Base-by-base conservation (phyloP, 2,888 invertebrate genomes). In the Meganola albula region DNA sequence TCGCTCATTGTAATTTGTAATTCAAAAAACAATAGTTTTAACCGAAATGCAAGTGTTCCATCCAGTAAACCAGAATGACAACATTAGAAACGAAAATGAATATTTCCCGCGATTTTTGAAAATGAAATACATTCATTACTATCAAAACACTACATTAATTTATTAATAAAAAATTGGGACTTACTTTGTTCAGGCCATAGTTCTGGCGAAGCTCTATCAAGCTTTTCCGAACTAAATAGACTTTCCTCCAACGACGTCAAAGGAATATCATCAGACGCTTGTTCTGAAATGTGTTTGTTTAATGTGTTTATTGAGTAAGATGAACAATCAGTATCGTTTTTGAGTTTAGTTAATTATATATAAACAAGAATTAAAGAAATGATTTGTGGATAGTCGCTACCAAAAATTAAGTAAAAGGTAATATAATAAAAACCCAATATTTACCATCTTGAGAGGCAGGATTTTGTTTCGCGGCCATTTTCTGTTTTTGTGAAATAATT, bases 151-250 rank as follows among this genome's bases (percentile, higher is more conserved):
- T 2, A 2, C n/a, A 24, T 1, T 4, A 3, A 11, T 1, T 9
- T 13, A 29, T 13, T 6, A 14, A 10, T 9, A 23, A 9, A 25
- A 25, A 28, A 10, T 12, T 84, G 1, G 24, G 8, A 27, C 91
- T 91, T 88, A 96, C 97, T 94, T 87, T 95, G 94, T 77, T 97
- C 97, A 12, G 97, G 97, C 98, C 98, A 98, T 60, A 98, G 78
- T 69, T 98, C 97, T 16, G 98, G 98, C 2, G 98, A 98, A n/a
- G 95, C 91, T 54, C 98, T 89, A 76, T 97, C 97, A 55, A 98
- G 83, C 69, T 94, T 96, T 83, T 98, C 98, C 64, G 93, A 88
- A 64, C 96, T 96, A 58, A 96, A 87, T 38, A 98, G 88, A 68
- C 91, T 93, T 64, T 93, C 92, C 69, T 94, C 94, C 53, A 87